These are phyloP conservation scores for Drosophila rubida DNA, from an alignment of 2,888 invertebrate species.

Conservation along the genomic window DNA sequence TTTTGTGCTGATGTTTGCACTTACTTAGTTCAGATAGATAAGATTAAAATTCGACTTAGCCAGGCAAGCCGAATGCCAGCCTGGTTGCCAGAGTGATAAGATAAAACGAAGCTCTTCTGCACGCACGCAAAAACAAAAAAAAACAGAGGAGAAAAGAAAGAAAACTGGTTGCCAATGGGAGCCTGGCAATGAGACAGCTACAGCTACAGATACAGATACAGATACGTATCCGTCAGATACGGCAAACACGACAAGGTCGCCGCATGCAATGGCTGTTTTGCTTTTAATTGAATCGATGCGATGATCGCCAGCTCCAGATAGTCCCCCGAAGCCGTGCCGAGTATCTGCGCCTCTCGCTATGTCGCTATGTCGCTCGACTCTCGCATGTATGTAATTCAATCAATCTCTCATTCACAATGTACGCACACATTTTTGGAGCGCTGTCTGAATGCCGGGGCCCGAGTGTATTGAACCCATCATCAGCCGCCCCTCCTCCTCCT, in stretches of 20 bases:
- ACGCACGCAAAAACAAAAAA: slow-evolving; percentile 12
- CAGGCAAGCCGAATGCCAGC: slow-evolving; percentile 35
- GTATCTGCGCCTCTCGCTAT: not conserved
- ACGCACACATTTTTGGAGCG: slow-evolving; percentile 33
- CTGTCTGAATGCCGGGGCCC: slow-evolving; percentile 43
- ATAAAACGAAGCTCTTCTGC: slow-evolving; percentile 48
- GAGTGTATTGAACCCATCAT: slow-evolving; percentile 69
- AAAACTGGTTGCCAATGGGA: slow-evolving; percentile 66
- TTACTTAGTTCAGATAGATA: slow-evolving; percentile 75
- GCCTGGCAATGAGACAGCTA: slow-evolving; percentile 35
- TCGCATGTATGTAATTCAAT: slow-evolving; percentile 68
- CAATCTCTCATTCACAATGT: slow-evolving; percentile 51
- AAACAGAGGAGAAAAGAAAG: not conserved
- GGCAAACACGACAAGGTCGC: slow-evolving; percentile 66
- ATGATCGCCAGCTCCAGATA: slow-evolving; percentile 24
- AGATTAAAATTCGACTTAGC: slow-evolving; percentile 75
- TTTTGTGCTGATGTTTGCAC: slow-evolving; percentile 65
- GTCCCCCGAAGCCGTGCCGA: not conserved
- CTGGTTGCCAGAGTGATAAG: slow-evolving; percentile 56
- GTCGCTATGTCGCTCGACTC: slow-evolving; percentile 12
- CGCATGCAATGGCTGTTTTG: slow-evolving; percentile 46
- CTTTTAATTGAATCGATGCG: slow-evolving; percentile 53
- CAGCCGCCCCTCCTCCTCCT: slow-evolving; percentile 10
- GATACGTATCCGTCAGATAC: slow-evolving; percentile 5
- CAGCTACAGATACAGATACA: slow-evolving; percentile 39